Base-by-base conservation (phyloP, 2,888 invertebrate species). In the Apamea crenata region DNA sequence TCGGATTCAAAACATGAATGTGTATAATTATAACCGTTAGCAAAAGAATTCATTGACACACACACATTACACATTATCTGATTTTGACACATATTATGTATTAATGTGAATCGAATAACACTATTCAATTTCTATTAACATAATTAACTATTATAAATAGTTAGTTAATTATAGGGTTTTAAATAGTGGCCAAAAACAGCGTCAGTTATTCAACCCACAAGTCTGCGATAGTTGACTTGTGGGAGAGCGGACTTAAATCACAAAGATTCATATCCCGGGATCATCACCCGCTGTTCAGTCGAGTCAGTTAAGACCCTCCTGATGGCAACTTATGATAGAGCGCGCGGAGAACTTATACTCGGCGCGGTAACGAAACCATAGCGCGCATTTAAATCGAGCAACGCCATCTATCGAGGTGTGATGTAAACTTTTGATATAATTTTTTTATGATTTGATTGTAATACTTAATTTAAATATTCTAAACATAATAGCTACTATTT, bases 221-320 rank as follows among this genome's bases (percentile, higher is more conserved):
- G 92, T 94, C 94, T 94, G 94, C 95, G 94, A 95, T 94, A 95
- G 94, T 92, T 94, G 94, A 95, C 90, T 68, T 87, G 80, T 87
- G 89, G 73, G 91, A 87, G 94, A 95, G 94, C 93, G 94, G 94
- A 87, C 29, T 89, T 71, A 92, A 95, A 95, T 94, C 94, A 94
- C 68, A 18, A 10, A 84, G 88, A 92, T 36, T 95, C 94, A 95
- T 94, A 77, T 95, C 94, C 95, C 6, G 80, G 80, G 36, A 8
- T 95, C 96, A 96, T 96, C 96, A 96, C 90, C 91, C 96, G 95
- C 96, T 96, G 96, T 96, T 96, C 96, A 96, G 96, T 96, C 95
- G 96, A 96, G 96, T 96, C 96, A 96, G 96, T 96, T 96, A 96
- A 95, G 95, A 96, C 96, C 96, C 91, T 87, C n/a, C 94, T 94